Percentiles rank a stretch among this genome's conserved stretches.
Conservation (phyloP, 1,140 invertebrate species). For the Drosophila pachea region DNA sequence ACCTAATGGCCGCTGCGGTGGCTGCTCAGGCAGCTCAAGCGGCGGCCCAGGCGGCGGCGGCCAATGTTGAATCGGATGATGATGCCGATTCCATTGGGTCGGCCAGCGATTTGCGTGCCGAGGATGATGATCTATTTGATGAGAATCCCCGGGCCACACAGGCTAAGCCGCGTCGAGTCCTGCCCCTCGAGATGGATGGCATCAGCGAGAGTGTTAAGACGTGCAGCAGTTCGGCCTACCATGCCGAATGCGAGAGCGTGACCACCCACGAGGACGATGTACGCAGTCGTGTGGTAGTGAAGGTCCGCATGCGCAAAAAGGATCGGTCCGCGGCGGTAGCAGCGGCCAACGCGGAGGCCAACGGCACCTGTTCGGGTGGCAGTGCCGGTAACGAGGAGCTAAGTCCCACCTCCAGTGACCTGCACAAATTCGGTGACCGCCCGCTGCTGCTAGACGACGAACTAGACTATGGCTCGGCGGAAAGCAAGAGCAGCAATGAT, state of each 20-base stretch:
- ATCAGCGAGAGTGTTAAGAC: slow-evolving; percentile 85
- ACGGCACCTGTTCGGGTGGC: background rate
- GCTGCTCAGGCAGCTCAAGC: slow-evolving; percentile 64
- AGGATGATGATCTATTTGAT: slow-evolving; percentile 81
- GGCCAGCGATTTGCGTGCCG: slow-evolving; percentile 84
- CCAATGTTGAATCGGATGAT: slow-evolving; percentile 68
- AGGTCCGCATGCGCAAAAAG: slow-evolving; percentile 76
- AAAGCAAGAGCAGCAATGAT: slow-evolving; percentile 65
- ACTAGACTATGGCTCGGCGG: slow-evolving; percentile 83
- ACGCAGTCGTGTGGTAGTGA: slow-evolving; percentile 78
- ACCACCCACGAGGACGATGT: slow-evolving; percentile 83
- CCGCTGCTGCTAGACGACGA: slow-evolving; percentile 90
- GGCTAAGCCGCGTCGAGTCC: slow-evolving; percentile 55
- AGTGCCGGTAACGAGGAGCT: slow-evolving; percentile 58
- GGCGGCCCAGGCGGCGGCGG: slow-evolving; percentile 36
- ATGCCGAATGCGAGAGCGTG: slow-evolving; percentile 86
- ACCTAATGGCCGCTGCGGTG: slow-evolving; percentile 64
- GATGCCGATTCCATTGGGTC: slow-evolving; percentile 87
- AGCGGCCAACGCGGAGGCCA: slow-evolving; percentile 24
- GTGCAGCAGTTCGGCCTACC: slow-evolving; percentile 85
- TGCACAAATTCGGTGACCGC: slow-evolving; percentile 88
- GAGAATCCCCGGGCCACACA: slow-evolving; percentile 77
- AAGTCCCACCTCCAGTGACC: slow-evolving; percentile 79
- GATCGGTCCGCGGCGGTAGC: slow-evolving; percentile 59
- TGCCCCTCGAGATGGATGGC: slow-evolving; percentile 81